Base-by-base conservation (phyloP, 2,113 vertebrate species). In the Diadophis punctatus region DNA sequence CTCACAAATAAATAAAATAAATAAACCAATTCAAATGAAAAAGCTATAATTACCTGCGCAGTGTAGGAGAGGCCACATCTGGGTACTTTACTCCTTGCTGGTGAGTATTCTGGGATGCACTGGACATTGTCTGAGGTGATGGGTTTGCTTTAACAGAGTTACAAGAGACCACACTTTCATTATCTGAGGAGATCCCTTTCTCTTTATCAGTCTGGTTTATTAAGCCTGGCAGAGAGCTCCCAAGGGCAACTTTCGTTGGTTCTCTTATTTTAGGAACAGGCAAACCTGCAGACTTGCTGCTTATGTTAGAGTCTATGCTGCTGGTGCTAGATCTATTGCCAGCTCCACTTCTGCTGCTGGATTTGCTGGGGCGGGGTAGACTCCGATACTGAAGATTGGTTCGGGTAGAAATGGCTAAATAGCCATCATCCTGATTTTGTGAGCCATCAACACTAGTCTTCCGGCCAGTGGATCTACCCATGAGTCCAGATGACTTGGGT, bases 371-470 rank as follows among this genome's bases (percentile, higher is more conserved):
- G 80, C 99, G 97, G 0, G 99, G 99, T 89, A 99, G 97, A 95
- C 99, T 99, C 95, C 99, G 98, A 95, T 99, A 99, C 93, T 99
- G 99, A 93, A 99, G 97, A 27, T 98, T 98, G n/a, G 99, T 99
- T 94, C 99, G 98, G 52, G 98, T 97, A 30, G 98, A 98, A 94
- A 98, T 97, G 4, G 98, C 97, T 90, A 99, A 97, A 96, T 99
- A 99, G 56, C 98, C 97, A 39, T 99, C 99, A 1, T 99, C 99
- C 63, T 99, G 98, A 97, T 98, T 98, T 94, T 98, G 98, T 25
- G 97, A 96, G 93, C 98, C 98, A 60, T 98, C 98, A 46, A 97
- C 96, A 93, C 95, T 98, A 87, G 97, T 97, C 97, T 98, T 99
- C 89, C 98, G 93, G 95, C 98, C 96, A 93, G 96, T 94, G 91